These are phyloP conservation scores for Rutilus rutilus DNA, from an alignment of 2,113 vertebrate species.

Conservation along the genomic window DNA sequence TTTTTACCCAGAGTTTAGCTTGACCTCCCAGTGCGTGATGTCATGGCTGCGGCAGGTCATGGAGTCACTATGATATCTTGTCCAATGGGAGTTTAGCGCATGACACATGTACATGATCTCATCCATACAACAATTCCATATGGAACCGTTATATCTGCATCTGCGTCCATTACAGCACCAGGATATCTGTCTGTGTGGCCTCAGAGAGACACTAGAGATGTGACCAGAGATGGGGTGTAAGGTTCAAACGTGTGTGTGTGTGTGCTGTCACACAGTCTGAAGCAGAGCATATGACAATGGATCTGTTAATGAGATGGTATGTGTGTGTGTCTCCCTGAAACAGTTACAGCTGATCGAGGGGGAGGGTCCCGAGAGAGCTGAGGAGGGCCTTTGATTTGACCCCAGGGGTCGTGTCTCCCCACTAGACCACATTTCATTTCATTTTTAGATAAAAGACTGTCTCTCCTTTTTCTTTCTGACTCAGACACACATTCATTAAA, in stretches of 20 bases:
- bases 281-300: slow-evolving; percentile 26
- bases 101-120: slow-evolving; percentile 34
- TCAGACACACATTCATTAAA: neutral
- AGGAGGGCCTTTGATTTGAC: slow-evolving; percentile 25
- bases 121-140: slow-evolving; percentile 38
- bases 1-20: slow-evolving; percentile 16
- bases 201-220: slow-evolving; percentile 20
- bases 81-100: slow-evolving; percentile 3
- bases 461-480: slow-evolving; percentile 1
- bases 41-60: slow-evolving; percentile 30
- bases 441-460: slow-evolving; percentile 26
- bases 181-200: slow-evolving; percentile 20
- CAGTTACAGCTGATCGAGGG: slow-evolving; percentile 7
- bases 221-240: slow-evolving; percentile 22
- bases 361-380: neutral
- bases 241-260: neutral
- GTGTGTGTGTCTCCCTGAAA: slow-evolving; percentile 8
- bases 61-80: slow-evolving; percentile 13
- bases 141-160: slow-evolving; percentile 38
- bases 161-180: slow-evolving; percentile 15
- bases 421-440: slow-evolving; percentile 28
- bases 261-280: slow-evolving; percentile 15
- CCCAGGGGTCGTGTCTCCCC: slow-evolving; percentile 12
- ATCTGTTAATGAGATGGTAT: slow-evolving; percentile 6
- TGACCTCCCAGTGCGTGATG: slow-evolving; percentile 1